These are phyloP conservation scores for Antheraea mylitta DNA, from an alignment of 1,140 invertebrate species.

Conservation along the genomic window DNA sequence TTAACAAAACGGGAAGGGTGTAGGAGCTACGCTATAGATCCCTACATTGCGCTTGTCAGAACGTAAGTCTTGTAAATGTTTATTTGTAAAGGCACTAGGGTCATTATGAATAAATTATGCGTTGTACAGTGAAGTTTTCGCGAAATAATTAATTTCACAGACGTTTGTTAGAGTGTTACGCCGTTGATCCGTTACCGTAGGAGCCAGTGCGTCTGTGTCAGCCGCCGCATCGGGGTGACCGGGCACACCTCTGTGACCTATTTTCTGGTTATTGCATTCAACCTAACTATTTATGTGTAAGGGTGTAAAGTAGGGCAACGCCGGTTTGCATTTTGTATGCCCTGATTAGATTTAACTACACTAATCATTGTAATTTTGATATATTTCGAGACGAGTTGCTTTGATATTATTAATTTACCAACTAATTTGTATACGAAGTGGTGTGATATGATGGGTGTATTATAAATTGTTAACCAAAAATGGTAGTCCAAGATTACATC, in stretches of 20 bases:
- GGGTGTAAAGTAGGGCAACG: conserved; percentile 61
- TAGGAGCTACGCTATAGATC: conserved; percentile 48
- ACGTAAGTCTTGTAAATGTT: conserved; percentile 48
- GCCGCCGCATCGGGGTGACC: conserved; percentile 53
- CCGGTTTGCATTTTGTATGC: conserved; percentile 51
- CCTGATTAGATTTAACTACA: conserved; percentile 25
- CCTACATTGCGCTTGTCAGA: conserved; percentile 46
- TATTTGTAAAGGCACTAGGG: conserved; percentile 20
- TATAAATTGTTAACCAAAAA: not conserved
- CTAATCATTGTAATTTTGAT: not conserved
- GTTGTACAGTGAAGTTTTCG: conserved; percentile 14
- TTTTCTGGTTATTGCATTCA: conserved; percentile 76
- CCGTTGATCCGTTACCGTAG: conserved; percentile 39
- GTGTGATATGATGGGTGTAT: conserved; percentile 1
- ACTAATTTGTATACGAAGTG: conserved; percentile 13
- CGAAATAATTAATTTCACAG: conserved; percentile 57
- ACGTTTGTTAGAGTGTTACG: conserved; percentile 56
- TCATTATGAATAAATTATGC: not conserved
- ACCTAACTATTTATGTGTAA: conserved; percentile 72
- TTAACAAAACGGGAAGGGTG: conserved; percentile 41
- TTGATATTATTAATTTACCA: not conserved
- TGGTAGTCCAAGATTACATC: not conserved
- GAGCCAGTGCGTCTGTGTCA: conserved; percentile 52
- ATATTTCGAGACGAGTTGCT: not conserved
- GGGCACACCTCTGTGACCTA: conserved; percentile 76